Evolutionary conservation across 2,113 vertebrate genomes (phyloP), one percentile per base, ranked within the genome.

Genomic region (Tragulus kanchil): DNA sequence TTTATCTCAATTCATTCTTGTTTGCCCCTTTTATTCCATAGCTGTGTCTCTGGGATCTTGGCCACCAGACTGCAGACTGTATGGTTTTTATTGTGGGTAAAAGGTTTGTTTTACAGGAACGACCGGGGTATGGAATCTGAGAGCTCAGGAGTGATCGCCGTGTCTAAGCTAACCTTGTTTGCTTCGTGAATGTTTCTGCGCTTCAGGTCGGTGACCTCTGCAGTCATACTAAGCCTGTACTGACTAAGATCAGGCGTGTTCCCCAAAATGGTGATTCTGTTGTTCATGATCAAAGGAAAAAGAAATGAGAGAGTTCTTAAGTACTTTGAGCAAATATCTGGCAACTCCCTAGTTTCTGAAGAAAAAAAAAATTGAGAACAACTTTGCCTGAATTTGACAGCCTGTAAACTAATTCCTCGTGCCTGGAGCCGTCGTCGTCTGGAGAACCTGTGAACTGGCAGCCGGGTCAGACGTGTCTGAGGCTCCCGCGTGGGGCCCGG

Each of bases 401-500:
- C 28, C 11, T 15, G 4, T 42, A 25, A 71, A 71, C 42, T 23
- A 71, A 45, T 26, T 50, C 17, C 36, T 13, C 11, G 0, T 89
- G 3, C 36, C 31, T 5, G 0, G 73, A 52, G 50, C 17, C 50
- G 14, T 28, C 12, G 84, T 14, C 42, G 2, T 6, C 42, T 8
- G 8, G 31, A 50, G 7, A 17, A 3, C 9, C 11, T 1, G 3
- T 50, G 88, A 1, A 4, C 16, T 16, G 16, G 7, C 4, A 19
- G 1, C 61, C n/a, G 6, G 19, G 3, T 21, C 25, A 48, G 48
- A 28, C 3, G 1, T 23, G 8, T 64, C 12, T 15, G 45, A 62
- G 21, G 54, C 25, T 5, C 23, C 23, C 62, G 23, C 0, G 0
- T 19, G n/a, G 59, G 4, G 17, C 5, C 0, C 2, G 6, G n/a